Conservation (phyloP, 1,140 invertebrate genomes). For the Hylyphantes graminicola region DNA sequence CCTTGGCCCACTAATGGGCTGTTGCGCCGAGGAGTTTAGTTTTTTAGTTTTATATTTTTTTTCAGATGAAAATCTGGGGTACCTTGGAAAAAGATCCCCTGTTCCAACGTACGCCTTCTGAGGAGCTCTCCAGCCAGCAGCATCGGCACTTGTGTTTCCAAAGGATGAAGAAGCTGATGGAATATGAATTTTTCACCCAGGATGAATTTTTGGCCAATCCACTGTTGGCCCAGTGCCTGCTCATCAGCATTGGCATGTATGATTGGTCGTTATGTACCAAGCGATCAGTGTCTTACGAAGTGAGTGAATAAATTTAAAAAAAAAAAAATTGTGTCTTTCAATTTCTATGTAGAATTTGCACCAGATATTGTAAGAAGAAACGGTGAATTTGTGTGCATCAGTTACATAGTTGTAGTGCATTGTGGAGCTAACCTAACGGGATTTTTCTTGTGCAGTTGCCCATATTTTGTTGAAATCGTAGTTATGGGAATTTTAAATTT, state of each 20-base stretch:
- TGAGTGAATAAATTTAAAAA: slow-evolving; percentile 17
- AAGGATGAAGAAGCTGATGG: slow-evolving; percentile 74
- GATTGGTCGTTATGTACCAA: slow-evolving; percentile 78
- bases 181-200: slow-evolving; percentile 75
- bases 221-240: slow-evolving; percentile 66
- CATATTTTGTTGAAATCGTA: too few species aligned
- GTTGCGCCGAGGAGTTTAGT: too few species aligned
- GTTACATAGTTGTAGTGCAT: too few species aligned
- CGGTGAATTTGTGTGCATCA: too few species aligned
- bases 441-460: too few species aligned
- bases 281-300: slow-evolving; percentile 69
- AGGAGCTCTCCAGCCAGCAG: slow-evolving; percentile 77
- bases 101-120: slow-evolving; percentile 74
- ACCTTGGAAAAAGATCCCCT: slow-evolving; percentile 82
- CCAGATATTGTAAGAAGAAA: too few species aligned
- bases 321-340: too few species aligned
- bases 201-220: slow-evolving; percentile 72
- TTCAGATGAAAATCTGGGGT: slow-evolving; percentile 84
- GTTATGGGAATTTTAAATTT: too few species aligned
- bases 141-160: slow-evolving; percentile 74
- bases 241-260: slow-evolving; percentile 74
- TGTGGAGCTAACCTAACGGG: too few species aligned
- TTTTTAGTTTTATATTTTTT: slow-evolving; percentile 37
- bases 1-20: too few species aligned
- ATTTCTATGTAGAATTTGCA: too few species aligned